Base-by-base conservation (phyloP, 2,888 invertebrate genomes). In the Mayetiola destructor region DNA sequence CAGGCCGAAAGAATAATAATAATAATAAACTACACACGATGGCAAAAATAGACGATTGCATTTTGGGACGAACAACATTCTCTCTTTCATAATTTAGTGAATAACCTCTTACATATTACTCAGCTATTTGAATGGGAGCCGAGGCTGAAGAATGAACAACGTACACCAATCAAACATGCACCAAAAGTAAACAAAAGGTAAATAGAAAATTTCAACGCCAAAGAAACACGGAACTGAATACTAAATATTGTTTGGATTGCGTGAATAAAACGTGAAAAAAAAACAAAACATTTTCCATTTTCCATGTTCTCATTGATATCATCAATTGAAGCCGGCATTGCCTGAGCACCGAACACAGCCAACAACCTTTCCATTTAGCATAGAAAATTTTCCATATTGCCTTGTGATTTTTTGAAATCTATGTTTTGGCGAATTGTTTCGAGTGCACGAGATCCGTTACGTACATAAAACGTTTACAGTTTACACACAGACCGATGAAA, bases 101-200 rank as follows among this genome's bases (percentile, higher is more conserved):
- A 48, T 48, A 48, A 48, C 29, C 48, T 27, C 27, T 48, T 48
- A 27, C 21, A 42, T 4, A 12, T 23, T 21, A 27, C 27, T 27
- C n/a, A 48, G n/a, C n/a, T n/a, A n/a, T n/a, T n/a, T n/a, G n/a
- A n/a, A n/a, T n/a, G n/a, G n/a, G n/a, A n/a, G n/a, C n/a, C n/a
- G n/a, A n/a, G n/a, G n/a, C n/a, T n/a, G n/a, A 48, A 27, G 27
- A 48, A 48, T 48, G 48, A 48, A 16, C 48, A 48, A 23, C n/a
- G n/a, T n/a, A n/a, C n/a, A n/a, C n/a, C n/a, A n/a, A n/a, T n/a
- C n/a, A n/a, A n/a, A n/a, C n/a, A n/a, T n/a, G n/a, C n/a, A 48
- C 48, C 48, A 27, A n/a, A 48, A 48, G 48, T 48, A 48, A 48
- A 48, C 48, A 48, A 48, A 48, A n/a, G 21, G 14, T 48, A 27